Evolutionary conservation across 2,888 invertebrate species (phyloP), one percentile per base, ranked within the genome.

Genomic region (Notocelia uddmanniana): DNA sequence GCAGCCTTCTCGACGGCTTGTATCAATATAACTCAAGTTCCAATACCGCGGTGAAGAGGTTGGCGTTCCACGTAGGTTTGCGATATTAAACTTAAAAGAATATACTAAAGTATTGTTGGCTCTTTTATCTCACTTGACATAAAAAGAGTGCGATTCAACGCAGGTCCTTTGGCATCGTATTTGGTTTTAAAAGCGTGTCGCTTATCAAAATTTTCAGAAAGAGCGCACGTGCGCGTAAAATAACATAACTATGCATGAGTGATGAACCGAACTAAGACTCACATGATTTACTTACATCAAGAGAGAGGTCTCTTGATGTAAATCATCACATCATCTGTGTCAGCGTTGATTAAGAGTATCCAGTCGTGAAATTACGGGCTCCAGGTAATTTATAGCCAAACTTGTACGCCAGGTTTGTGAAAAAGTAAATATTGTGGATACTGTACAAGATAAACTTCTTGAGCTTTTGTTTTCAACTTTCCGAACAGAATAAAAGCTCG

Each of bases 381-480:
- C 9, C 60, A 48, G 18, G 41, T 67, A 67, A 60, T 66, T 71
- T 60, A 60, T 67, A 31, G 59, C 26, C 59, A 18, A 71, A 71
- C 70, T 71, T 69, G 62, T 31, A 31, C 52, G 23, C 37, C 48
- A 37, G 48, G 37, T 67, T 67, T 10, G 31, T 21, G 34, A 57
- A 57, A 67, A 48, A 48, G 67, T 72, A 62, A 57, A 72, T 72
- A 72, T 62, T 62, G 55, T 68, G 34, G 48, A 57, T 68, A 57
- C 34, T 62, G 37, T 72, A 68, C 50, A 68, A 60, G 66, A 71
- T 41, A 60, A 72, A 68, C 68, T 68, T 54, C 45, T 21, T 13
- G 26, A 60, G 71, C 60, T 67, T 71, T 54, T 60, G 60, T 67
- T 48, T 48, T 45, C 18, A 72, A 72, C 48, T 67, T 71, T 54